Conservation (phyloP, 2,888 invertebrate species). For the Eupithecia insigniata region DNA sequence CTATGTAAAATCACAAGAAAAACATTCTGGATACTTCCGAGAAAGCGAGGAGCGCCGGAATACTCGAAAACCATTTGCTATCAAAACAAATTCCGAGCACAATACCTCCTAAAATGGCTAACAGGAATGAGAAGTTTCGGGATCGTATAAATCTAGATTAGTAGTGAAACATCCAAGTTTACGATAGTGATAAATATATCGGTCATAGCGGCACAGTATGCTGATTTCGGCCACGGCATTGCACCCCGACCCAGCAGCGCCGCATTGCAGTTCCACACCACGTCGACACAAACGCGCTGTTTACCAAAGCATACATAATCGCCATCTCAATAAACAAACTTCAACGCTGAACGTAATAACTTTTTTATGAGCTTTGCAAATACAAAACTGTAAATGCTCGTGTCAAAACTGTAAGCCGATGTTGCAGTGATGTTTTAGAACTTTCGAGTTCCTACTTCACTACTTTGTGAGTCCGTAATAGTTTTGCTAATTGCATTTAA, state of each 20-base stretch:
- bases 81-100: not conserved
- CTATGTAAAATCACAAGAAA: not conserved
- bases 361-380: conserved; percentile 47
- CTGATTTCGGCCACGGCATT: conserved; percentile 53
- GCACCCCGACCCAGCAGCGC: conserved; percentile 53
- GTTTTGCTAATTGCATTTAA: not conserved
- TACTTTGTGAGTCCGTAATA: not conserved
- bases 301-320: conserved; percentile 65
- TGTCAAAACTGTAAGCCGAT: conserved; percentile 40
- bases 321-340: conserved; percentile 52
- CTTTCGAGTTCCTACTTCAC: conserved; percentile 14
- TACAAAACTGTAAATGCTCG: conserved; percentile 43
- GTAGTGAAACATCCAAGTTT: conserved; percentile 4
- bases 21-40: conserved; percentile 4
- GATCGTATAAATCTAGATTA: conserved; percentile 4
- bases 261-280: conserved; percentile 57
- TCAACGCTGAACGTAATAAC: conserved; percentile 43
- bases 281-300: conserved; percentile 65
- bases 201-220: not conserved
- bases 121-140: not conserved
- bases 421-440: conserved; percentile 21
- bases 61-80: not conserved
- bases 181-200: conserved; percentile 6
- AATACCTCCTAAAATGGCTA: conserved; percentile 6
- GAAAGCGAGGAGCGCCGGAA: not conserved